Conservation (phyloP, 2,113 vertebrate species). For the Rousettus leschenaultii region DNA sequence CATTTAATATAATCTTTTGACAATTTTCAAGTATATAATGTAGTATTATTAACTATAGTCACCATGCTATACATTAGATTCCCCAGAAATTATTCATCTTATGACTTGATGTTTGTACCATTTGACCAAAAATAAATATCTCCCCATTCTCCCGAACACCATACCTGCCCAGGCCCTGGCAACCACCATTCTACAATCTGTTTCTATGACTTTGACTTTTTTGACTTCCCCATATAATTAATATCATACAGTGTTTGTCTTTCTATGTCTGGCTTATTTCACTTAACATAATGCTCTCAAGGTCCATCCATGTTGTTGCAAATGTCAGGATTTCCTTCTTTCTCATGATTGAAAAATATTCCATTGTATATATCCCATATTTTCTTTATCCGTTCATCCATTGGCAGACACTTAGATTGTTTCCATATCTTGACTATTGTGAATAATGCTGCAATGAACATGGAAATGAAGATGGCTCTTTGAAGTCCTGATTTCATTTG, state of each 20-base stretch:
- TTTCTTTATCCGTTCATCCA: background rate
- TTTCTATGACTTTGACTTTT: background rate
- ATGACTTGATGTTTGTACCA: background rate
- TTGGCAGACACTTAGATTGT: background rate
- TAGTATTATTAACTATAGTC: background rate
- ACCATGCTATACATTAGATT: background rate
- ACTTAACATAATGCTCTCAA: background rate
- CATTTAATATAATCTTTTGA: background rate
- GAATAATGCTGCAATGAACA: background rate
- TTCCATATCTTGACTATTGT: background rate
- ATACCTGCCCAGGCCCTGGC: background rate
- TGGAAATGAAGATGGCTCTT: background rate
- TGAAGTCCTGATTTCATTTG: background rate
- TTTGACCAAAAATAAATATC: background rate
- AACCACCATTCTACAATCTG: background rate
- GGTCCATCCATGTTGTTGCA: background rate
- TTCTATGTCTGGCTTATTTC: background rate
- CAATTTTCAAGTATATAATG: background rate
- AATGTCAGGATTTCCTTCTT: background rate
- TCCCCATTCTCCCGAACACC: too few relatives aligned
- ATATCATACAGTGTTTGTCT: background rate
- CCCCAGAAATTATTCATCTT: background rate
- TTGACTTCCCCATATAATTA: background rate
- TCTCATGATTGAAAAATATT: background rate
- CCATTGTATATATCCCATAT: background rate